Base-by-base conservation (phyloP, 2,888 invertebrate genomes). In the Oxystoma pomonae region DNA sequence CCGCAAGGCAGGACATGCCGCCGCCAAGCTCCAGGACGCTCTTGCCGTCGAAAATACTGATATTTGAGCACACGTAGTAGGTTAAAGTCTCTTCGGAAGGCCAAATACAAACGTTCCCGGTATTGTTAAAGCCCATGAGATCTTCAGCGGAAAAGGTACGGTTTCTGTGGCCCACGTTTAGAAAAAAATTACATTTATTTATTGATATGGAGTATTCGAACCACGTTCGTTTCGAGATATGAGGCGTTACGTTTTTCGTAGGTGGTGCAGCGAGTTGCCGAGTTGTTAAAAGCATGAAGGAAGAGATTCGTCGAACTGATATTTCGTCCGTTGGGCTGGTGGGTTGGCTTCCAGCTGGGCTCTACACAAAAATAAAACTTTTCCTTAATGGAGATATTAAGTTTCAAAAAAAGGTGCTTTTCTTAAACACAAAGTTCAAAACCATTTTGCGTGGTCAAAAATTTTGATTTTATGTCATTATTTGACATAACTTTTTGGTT, bases 1-100 rank as follows among this genome's bases (percentile, higher is more conserved):
- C 92, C 5, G 91, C 91, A 22, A 93, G 80, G 70, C 91, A 91
- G 18, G 92, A 91, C 90, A 93, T 92, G 1, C 93, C 93, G 17
- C 92, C 92, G 1, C 93, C 93, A 55, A 93, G 80, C 77, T 93
- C 93, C 71, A 91, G 81, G 20, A 93, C 86, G 74, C 81, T 83
- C 76, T 88, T 88, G 66, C 84, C 83, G n/a, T 84, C 80, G 77
- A 91, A 91, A 52, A 85, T 77, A n/a, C 81, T 74, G 58, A 84
- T 78, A 75, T 91, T 87, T 69, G 86, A 84, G 61, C 91, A 81
- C 55, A 86, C 81, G 73, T 89, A 88, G 70, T 88, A 88, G 1
- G 88, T 86, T 58, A 91, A 77, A 1, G 90, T 87, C 77, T 91
- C 90, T 78, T 91, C 91, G 0, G 90, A 90, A 16, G 90, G 90